Conservation (phyloP, 1,140 invertebrate species). For the Ruditapes philippinarum region DNA sequence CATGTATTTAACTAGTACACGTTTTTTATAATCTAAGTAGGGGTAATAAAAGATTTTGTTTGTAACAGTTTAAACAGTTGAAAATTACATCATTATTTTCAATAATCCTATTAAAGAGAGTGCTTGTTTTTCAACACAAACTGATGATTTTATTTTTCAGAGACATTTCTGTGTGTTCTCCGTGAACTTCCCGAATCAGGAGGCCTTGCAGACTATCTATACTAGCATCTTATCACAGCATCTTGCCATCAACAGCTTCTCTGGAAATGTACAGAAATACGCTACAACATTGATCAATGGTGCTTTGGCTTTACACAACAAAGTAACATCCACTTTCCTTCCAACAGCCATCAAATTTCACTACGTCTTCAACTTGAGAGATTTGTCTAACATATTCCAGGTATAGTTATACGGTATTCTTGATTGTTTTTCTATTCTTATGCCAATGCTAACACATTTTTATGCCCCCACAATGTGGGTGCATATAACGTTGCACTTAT, state of each 20-base stretch:
- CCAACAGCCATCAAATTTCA: conserved; percentile 99
- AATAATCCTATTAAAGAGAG: no score
- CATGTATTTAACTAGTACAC: no score
- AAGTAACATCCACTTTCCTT: conserved; percentile 94
- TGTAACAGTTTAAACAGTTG: no score
- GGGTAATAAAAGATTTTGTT: no score
- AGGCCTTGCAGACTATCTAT: conserved; percentile 96
- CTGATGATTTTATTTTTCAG: no score
- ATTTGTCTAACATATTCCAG: conserved; percentile 94
- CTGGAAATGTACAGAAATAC: conserved; percentile 88
- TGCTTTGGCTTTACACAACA: conserved; percentile 94
- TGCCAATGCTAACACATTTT: no score
- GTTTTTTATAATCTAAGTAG: no score
- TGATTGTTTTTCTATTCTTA: no score
- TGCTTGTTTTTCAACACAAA: no score
- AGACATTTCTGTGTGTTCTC: conserved; percentile 98
- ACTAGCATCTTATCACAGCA: conserved; percentile 92
- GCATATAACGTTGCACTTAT: no score
- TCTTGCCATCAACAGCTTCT: conserved; percentile 93
- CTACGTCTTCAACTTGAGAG: conserved; percentile 98
- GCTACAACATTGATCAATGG: conserved; percentile 92
- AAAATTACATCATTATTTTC: no score
- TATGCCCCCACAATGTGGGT: no score
- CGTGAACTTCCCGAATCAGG: conserved; percentile 95
- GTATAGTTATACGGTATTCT: conserved; percentile 73